phyloP scores from a whole-genome alignment of 2,113 vertebrate genomes.

The Vanacampus margaritifer region DNA sequence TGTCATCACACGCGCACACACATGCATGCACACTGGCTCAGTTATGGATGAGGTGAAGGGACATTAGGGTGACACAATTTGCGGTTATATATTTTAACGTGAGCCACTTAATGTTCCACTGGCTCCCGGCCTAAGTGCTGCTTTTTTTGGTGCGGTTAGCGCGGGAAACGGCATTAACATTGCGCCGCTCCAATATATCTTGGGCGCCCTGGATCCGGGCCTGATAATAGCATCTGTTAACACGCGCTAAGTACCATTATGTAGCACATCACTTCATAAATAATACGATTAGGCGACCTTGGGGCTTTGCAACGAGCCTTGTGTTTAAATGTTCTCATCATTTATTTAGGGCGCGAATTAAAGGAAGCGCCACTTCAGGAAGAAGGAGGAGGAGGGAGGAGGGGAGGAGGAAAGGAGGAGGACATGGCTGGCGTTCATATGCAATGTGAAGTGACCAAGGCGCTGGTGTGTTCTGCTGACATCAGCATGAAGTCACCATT shows the following conservation, averaged over 20 bases:
- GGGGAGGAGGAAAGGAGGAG: slow-evolving; percentile 53
- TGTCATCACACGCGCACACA: not conserved
- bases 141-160: slow-evolving; percentile 77
- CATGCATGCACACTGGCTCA: slow-evolving; percentile 1
- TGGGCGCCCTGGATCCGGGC: slow-evolving; percentile 83
- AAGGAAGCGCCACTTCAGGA: slow-evolving; percentile 88
- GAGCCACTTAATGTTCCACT: slow-evolving; percentile 85
- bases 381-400: slow-evolving; percentile 64
- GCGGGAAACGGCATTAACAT: slow-evolving; percentile 86
- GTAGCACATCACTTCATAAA: slow-evolving; percentile 99
- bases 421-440: slow-evolving; percentile 84
- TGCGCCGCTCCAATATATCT: slow-evolving; percentile 95
- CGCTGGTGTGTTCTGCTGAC: slow-evolving; percentile 54
- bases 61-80: slow-evolving; percentile 69
- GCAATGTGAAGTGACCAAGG: slow-evolving; percentile 27
- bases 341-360: slow-evolving; percentile 99
- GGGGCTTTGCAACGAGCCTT: slow-evolving; percentile 89
- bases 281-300: slow-evolving; percentile 99
- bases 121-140: slow-evolving; percentile 85
- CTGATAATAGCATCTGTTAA: slow-evolving; percentile 99
- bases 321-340: slow-evolving; percentile 99
- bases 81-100: slow-evolving; percentile 74
- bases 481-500: slow-evolving; percentile 50
- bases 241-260: slow-evolving; percentile 99
- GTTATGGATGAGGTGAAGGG: slow-evolving; percentile 62